Conservation (phyloP, 1,140 invertebrate genomes). For the Megalopta genalis region DNA sequence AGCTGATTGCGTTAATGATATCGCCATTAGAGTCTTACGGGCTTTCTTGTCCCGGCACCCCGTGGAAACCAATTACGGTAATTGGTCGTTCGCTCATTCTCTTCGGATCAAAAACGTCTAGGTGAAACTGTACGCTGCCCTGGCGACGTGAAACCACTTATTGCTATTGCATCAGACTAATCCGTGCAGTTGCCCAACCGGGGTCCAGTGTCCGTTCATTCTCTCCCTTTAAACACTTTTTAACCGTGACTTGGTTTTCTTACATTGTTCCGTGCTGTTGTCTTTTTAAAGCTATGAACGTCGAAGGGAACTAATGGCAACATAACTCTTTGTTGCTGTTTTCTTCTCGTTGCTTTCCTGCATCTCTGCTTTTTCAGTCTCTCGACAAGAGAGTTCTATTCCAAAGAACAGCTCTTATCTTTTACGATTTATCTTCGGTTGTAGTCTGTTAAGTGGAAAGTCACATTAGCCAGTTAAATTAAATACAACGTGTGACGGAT, state of each 20-base stretch:
- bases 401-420: too few species aligned
- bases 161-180: neutral
- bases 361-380: too few species aligned
- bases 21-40: neutral
- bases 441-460: too few species aligned
- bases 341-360: neutral
- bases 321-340: neutral
- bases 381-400: too few species aligned
- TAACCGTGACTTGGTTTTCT: neutral
- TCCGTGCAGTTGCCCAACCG: neutral
- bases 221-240: neutral
- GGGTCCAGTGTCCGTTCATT: neutral
- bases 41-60: neutral
- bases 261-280: neutral
- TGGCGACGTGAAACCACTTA: neutral
- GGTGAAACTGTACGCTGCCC: neutral
- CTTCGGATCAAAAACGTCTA: neutral
- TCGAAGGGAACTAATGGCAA: neutral
- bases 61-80: slow-evolving; percentile 1
- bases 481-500: too few species aligned
- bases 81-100: slow-evolving; percentile 13
- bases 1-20: neutral
- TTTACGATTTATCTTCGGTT: too few species aligned
- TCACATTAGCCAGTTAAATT: too few species aligned
- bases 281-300: neutral